A percentile compares a stretch with the other conserved stretches of the same genome.
phyloP scores from a whole-genome alignment of 2,113 vertebrate genomes.

The Semnornis frantzii region DNA sequence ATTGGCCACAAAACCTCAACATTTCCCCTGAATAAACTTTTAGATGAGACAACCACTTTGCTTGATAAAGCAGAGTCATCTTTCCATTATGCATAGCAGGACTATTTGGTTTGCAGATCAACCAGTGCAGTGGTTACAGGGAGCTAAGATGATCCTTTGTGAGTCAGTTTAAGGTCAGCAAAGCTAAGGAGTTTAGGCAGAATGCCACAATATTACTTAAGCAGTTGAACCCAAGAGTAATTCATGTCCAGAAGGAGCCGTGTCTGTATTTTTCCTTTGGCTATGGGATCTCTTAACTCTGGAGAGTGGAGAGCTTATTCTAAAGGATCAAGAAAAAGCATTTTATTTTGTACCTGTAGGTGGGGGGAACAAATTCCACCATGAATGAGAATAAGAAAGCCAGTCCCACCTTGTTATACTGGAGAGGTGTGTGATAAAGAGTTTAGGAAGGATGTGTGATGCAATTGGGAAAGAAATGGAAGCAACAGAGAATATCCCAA shows the following conservation, averaged over 20 bases:
- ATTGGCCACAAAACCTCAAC: background rate
- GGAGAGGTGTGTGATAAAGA: background rate
- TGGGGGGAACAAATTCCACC: background rate
- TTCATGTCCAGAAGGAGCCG: background rate
- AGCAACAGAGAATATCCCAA: background rate
- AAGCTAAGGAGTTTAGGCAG: background rate
- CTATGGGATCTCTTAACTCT: background rate
- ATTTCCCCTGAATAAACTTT: slow-evolving; percentile 14
- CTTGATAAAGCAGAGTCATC: background rate
- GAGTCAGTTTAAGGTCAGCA: background rate
- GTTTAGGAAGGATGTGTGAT: background rate
- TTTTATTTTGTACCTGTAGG: background rate
- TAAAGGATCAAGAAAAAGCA: background rate
- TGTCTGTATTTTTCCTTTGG: background rate
- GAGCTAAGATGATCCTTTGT: background rate
- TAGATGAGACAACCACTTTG: background rate
- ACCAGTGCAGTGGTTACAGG: background rate
- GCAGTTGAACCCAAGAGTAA: background rate
- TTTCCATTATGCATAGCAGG: background rate
- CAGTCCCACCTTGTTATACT: background rate
- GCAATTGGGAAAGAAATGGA: background rate
- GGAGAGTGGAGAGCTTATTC: background rate
- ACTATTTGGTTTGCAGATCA: background rate
- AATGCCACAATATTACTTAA: background rate
- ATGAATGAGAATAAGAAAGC: background rate